phyloP scores from a whole-genome alignment of 2,113 vertebrate species.

The Proterorhinus semilunaris region DNA sequence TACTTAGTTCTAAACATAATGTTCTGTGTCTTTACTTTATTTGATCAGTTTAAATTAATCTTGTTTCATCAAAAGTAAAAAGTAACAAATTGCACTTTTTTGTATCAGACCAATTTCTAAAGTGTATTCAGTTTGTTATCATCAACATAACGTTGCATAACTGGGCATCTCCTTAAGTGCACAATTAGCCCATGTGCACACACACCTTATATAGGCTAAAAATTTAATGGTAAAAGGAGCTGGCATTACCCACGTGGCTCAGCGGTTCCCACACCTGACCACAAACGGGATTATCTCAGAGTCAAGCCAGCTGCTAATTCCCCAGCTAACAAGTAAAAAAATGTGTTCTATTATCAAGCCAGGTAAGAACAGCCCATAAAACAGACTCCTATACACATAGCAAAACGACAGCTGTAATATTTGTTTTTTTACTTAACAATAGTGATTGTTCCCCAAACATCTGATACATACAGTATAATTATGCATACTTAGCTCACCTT shows the following conservation, averaged over 20 bases:
- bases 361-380: conserved; percentile 5
- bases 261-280: conserved; percentile 52
- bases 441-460: not conserved
- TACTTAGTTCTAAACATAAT: conserved; percentile 46
- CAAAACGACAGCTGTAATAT: not conserved
- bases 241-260: conserved; percentile 40
- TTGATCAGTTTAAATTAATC: too few relatives aligned
- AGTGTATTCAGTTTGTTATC: not conserved
- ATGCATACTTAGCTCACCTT: conserved; percentile 74
- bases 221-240: conserved; percentile 62
- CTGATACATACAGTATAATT: not conserved
- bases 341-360: conserved; percentile 11
- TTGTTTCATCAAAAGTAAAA: not conserved
- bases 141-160: conserved; percentile 24
- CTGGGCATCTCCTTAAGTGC: conserved; percentile 31
- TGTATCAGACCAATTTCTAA: not conserved
- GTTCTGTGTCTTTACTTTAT: too few relatives aligned
- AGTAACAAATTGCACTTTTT: not conserved
- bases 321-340: conserved; percentile 21
- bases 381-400: not conserved
- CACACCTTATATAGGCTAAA: conserved; percentile 53
- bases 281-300: conserved; percentile 26
- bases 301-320: conserved; percentile 43
- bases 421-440: too few relatives aligned
- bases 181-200: conserved; percentile 51